Conservation (phyloP, 1,140 invertebrate species). For the Cryptotermes secundus region DNA sequence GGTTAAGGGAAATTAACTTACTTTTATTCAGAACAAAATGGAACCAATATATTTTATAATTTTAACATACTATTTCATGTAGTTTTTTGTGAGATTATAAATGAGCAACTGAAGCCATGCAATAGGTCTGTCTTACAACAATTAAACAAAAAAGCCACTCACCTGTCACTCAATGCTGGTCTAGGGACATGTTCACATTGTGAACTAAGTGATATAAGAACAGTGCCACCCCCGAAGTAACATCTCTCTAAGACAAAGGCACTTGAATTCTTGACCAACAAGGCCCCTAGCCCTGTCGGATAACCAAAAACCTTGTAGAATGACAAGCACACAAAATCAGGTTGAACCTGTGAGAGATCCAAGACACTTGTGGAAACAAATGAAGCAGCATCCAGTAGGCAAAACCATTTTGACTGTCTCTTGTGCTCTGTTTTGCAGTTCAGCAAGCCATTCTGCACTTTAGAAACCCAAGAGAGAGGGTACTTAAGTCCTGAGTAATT, state of each 20-base stretch:
- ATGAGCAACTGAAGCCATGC: conserved; percentile 17
- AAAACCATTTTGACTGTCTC: conserved; percentile 66
- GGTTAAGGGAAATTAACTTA: too few relatives aligned
- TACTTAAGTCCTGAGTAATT: conserved; percentile 94
- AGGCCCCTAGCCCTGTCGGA: conserved; percentile 89
- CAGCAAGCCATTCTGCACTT: conserved; percentile 63
- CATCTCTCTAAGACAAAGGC: conserved; percentile 64
- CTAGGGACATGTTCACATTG: conserved; percentile 69
- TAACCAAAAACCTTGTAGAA: conserved; percentile 99
- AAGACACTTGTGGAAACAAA: conserved; percentile 77
- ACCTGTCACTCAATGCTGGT: conserved; percentile 69
- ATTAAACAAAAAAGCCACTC: conserved; percentile 34
- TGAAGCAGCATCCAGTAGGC: conserved; percentile 83
- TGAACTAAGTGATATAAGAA: conserved; percentile 73
- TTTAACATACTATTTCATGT: neutral
- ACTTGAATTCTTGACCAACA: conserved; percentile 75
- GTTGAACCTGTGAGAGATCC: conserved; percentile 68
- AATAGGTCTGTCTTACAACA: neutral
- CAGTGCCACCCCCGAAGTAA: conserved; percentile 92
- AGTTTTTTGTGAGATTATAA: neutral
- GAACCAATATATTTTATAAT: too few relatives aligned
- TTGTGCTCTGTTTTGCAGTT: conserved; percentile 42
- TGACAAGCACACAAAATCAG: conserved; percentile 89
- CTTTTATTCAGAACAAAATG: too few relatives aligned
- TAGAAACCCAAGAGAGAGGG: conserved; percentile 70